These are phyloP conservation scores for Lathronympha strigana DNA, from an alignment of 2,888 invertebrate species.

Conservation along the genomic window DNA sequence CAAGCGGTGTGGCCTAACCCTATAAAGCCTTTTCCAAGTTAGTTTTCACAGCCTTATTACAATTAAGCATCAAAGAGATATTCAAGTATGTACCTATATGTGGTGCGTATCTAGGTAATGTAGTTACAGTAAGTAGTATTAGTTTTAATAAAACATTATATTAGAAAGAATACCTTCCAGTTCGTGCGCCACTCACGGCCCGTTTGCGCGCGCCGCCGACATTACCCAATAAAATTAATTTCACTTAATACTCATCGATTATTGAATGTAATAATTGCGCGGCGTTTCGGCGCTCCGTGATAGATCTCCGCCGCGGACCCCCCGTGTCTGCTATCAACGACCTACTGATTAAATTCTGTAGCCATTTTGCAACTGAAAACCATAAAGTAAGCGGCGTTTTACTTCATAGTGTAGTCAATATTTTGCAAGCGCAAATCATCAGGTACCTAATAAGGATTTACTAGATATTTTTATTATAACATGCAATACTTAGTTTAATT, in stretches of 20 bases:
- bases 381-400: constrained; percentile 18
- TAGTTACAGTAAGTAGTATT: not conserved
- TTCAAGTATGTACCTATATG: too few species aligned
- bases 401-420: constrained; percentile 5
- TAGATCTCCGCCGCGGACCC: constrained; percentile 73
- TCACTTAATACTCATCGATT: constrained; percentile 81
- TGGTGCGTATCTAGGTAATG: too few species aligned
- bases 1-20: too few species aligned
- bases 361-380: constrained; percentile 33
- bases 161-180: constrained; percentile 27
- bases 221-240: constrained; percentile 83
- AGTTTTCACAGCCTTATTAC: too few species aligned
- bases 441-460: too few species aligned
- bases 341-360: constrained; percentile 24
- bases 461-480: too few species aligned
- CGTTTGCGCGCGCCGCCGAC: constrained; percentile 75
- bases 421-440: not conserved
- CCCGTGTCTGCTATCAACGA: constrained; percentile 55
- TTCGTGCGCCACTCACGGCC: constrained; percentile 62
- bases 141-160: not conserved
- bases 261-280: constrained; percentile 79
- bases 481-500: too few species aligned
- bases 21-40: too few species aligned
- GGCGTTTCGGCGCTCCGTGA: constrained; percentile 73
- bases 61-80: too few species aligned